phyloP scores from a whole-genome alignment of 2,888 invertebrate species.

The Dione juno region DNA sequence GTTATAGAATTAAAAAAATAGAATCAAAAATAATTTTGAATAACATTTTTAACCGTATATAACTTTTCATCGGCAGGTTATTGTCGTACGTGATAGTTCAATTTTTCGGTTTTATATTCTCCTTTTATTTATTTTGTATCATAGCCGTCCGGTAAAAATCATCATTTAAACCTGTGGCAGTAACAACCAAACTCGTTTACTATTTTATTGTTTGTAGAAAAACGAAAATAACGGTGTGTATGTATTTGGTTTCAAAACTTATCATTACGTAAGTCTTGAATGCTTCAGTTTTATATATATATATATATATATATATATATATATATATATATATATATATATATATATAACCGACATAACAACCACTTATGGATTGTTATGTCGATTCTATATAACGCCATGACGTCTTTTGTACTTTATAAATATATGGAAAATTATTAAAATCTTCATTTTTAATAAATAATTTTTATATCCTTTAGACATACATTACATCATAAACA shows the following conservation, averaged over 20 bases:
- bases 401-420: background rate
- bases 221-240: conserved; percentile 2
- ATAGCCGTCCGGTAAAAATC: background rate
- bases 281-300: too few species aligned
- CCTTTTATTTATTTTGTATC: conserved; percentile 12
- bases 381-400: conserved; percentile 16
- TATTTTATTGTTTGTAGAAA: conserved; percentile 7
- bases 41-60: background rate
- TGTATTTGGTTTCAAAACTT: conserved; percentile 8
- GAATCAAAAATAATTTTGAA: too few species aligned
- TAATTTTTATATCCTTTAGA: too few species aligned
- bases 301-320: too few species aligned
- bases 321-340: too few species aligned
- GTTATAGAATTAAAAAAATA: too few species aligned
- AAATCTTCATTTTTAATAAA: too few species aligned
- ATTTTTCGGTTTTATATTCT: conserved; percentile 11
- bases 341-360: too few species aligned
- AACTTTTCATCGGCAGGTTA: background rate
- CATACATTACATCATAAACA: too few species aligned
- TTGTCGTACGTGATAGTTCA: conserved; percentile 3
- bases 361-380: conserved; percentile 28
- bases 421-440: background rate
- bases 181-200: conserved; percentile 6
- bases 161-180: background rate
- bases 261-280: conserved; percentile 19